Evolutionary conservation across 2,113 vertebrate genomes (phyloP), one percentile per base, ranked within the genome.

Genomic region (Myotis lucifugus): DNA sequence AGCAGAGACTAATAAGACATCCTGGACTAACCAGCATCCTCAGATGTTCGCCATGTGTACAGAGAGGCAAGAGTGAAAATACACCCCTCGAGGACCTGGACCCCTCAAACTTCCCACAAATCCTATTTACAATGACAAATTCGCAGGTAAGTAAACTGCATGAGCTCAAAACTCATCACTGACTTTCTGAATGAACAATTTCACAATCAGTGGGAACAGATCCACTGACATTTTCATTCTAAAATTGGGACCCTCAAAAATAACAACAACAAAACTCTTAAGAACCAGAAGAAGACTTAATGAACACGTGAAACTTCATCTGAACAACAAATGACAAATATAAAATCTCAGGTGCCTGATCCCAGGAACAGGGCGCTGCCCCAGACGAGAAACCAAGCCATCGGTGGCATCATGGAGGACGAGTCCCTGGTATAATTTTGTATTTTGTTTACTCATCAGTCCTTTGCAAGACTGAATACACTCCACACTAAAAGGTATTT

Each of bases 1-100:
- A 69, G 34, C 14, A 70, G 19, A 85, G 56, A 34, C 32, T 29
- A 90, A 54, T 6, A 42, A 34, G 15, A 4, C 2, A 29, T 17
- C 52, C 29, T 67, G 23, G 52, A 54, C 72, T 78, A 15, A 27
- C 32, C 14, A 54, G 27, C 5, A 40, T 15, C 25, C 72, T 82
- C n/a, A 3, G 73, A n/a, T 6, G 15, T 42, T 12, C 25, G 6
- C 12, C 0, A 37, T 0, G 6, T 19, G 3, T 5, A 8, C 19
- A 37, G 25, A 89, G 19, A 67, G 5, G 72, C 1, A 5, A 10
- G 42, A 18, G 5, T 8, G 7, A 29, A 19, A 78, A 46, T 13
- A 13, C 3, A 21, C 3, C 6, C 7, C 32, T 13, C 21, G 1
- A 12, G 42, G 52, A 14, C 7, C 2, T 50, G 4, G 50, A 37